Evolutionary conservation across 2,113 vertebrate genomes (phyloP).

Genomic region (Verasper variegatus): DNA sequence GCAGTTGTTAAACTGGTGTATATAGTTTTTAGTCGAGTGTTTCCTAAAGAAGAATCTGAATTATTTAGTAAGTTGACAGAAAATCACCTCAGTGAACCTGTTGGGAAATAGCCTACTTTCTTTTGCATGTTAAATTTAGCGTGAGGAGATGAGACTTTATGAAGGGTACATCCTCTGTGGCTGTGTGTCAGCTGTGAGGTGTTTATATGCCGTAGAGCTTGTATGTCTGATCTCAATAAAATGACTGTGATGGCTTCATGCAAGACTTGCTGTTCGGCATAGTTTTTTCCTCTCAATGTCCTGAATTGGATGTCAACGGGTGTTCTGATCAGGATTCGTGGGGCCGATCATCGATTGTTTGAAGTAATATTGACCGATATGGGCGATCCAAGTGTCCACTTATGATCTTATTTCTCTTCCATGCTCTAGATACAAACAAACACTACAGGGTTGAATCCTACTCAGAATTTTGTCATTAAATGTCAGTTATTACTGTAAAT

Average conservation of each 20-base stretch:
- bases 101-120: slow-evolving; percentile 60
- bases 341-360: too few relatives aligned
- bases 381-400: too few relatives aligned
- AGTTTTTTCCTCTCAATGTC: background rate
- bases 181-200: slow-evolving; percentile 66
- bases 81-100: slow-evolving; percentile 46
- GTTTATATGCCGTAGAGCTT: slow-evolving; percentile 44
- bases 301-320: too few relatives aligned
- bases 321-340: too few relatives aligned
- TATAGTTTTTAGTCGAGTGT: slow-evolving; percentile 34
- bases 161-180: slow-evolving; percentile 47
- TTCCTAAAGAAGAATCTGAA: slow-evolving; percentile 42
- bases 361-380: too few relatives aligned
- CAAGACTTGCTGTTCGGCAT: background rate
- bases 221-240: slow-evolving; percentile 33
- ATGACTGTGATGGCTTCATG: background rate
- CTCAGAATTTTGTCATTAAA: too few relatives aligned
- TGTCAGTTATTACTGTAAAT: too few relatives aligned
- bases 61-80: slow-evolving; percentile 64
- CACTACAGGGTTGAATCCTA: too few relatives aligned
- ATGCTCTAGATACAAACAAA: too few relatives aligned
- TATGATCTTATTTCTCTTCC: too few relatives aligned
- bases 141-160: slow-evolving; percentile 59
- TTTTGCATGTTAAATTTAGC: slow-evolving; percentile 68
- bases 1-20: slow-evolving; percentile 8